Conservation (phyloP, 2,888 invertebrate species). For the Noctuana brunneofusca region DNA sequence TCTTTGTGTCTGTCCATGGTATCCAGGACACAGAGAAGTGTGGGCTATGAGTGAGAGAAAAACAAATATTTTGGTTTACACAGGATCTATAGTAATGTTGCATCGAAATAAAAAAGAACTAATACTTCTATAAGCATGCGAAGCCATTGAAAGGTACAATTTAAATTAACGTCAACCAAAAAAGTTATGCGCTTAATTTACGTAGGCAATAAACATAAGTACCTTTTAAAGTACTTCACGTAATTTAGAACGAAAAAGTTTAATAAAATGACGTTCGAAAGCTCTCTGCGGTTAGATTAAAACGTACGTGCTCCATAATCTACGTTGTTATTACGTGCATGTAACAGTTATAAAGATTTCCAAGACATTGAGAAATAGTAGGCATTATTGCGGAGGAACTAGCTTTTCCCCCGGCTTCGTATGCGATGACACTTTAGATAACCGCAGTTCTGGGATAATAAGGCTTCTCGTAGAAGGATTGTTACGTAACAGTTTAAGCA, state of each 20-base stretch:
- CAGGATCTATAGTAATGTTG: too few species aligned
- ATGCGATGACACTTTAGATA: conserved; percentile 31
- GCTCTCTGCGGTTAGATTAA: conserved; percentile 17
- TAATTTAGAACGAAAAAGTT: conserved; percentile 3
- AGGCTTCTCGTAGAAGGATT: conserved; percentile 17
- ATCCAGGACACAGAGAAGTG: too few species aligned
- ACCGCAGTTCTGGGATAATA: conserved; percentile 30
- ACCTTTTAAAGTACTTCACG: neutral
- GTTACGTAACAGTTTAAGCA: conserved; percentile 1
- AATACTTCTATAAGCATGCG: too few species aligned
- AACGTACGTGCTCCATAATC: conserved; percentile 9
- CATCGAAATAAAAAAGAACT: too few species aligned
- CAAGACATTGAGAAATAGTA: conserved; percentile 26
- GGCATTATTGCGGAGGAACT: conserved; percentile 30
- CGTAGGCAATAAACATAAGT: neutral
- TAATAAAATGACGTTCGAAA: conserved; percentile 7
- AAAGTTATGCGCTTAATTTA: neutral
- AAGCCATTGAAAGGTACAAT: too few species aligned
- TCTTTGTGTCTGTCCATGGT: too few species aligned
- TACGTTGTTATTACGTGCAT: conserved; percentile 26
- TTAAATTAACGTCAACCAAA: neutral
- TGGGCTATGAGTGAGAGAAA: too few species aligned
- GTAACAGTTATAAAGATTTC: conserved; percentile 22
- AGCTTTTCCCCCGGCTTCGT: conserved; percentile 22
- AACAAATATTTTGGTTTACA: too few species aligned